A percentile compares a stretch with the other conserved stretches of the same genome.
These are phyloP conservation scores for Trematomus bernacchii DNA, from an alignment of 2,797 vertebrate species.

Conservation along the genomic window DNA sequence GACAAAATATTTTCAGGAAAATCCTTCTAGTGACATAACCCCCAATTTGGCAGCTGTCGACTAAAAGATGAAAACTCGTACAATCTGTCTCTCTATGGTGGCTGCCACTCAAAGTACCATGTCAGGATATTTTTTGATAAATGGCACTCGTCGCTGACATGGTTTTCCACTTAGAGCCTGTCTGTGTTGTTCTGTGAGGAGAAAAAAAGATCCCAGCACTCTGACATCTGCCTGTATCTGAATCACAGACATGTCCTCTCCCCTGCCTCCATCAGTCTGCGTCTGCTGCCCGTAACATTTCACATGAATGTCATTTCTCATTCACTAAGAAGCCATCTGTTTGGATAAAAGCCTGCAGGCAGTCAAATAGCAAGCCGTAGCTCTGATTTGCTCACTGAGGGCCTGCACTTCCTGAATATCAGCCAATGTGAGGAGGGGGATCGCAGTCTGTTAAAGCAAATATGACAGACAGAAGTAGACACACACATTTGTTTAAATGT, in stretches of 20 bases:
- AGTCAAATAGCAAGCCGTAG: slow-evolving; percentile 20
- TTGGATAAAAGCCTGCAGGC: slow-evolving; percentile 64
- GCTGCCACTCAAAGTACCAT: slow-evolving; percentile 17
- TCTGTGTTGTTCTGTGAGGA: slow-evolving; percentile 33
- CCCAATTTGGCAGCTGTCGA: slow-evolving; percentile 24
- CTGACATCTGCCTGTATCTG: slow-evolving; percentile 64
- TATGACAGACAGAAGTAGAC: not conserved
- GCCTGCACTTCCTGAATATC: slow-evolving; percentile 51
- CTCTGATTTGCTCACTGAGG: slow-evolving; percentile 51
- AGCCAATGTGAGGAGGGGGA: slow-evolving; percentile 23
- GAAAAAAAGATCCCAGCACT: slow-evolving; percentile 33
- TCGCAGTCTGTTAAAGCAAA: not conserved
- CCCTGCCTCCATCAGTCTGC: slow-evolving; percentile 46
- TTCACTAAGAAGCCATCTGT: slow-evolving; percentile 77
- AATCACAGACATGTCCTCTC: slow-evolving; percentile 54
- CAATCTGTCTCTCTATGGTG: not conserved
- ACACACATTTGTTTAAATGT: not conserved
- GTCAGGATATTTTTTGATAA: slow-evolving; percentile 27
- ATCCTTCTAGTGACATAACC: slow-evolving; percentile 6
- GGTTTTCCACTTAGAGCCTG: slow-evolving; percentile 68
- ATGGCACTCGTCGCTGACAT: slow-evolving; percentile 29
- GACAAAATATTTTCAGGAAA: not conserved
- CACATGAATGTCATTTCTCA: slow-evolving; percentile 71
- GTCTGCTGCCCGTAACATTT: slow-evolving; percentile 64
- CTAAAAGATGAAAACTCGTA: slow-evolving; percentile 30